Evolutionary conservation across 2,888 invertebrate genomes (phyloP), one percentile per base, ranked within the genome.

Genomic region (Beris chalybata): DNA sequence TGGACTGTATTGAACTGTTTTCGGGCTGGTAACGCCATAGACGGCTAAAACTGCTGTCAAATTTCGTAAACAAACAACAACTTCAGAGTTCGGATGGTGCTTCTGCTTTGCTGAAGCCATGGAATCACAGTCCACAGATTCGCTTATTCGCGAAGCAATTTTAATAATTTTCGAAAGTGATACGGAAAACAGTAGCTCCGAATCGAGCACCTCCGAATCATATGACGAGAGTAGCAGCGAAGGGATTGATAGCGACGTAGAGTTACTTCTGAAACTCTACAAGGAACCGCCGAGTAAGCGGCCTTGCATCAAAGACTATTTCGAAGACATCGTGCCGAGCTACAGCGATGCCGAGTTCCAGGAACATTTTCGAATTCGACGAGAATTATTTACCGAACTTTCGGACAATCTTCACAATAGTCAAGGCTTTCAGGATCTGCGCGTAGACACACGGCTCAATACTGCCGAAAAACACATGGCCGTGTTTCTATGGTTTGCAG

Each of bases 401-500:
- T 11, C 31, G 9, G 29, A 54, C 5, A 30, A 31, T 29, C n/a
- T 54, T n/a, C n/a, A 30, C 5, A n/a, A n/a, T 7, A 54, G 54
- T 31, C 6, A 9, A 9, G 30, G n/a, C 9, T 54, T 54, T 32
- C 6, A n/a, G 7, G 1, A 12, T 7, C n/a, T 31, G n/a, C 30
- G 54, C 4, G 4, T 31, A 12, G 31, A 31, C 5, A 31, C n/a
- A 7, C 31, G 31, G 5, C 31, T 31, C 4, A 54, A 31, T 54
- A n/a, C 54, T 5, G 31, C 9, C 15, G 38, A 38, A 9, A 54
- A 54, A 31, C 54, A 54, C 31, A 12, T 54, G n/a, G 54, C 54
- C 11, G 31, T 54, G 12, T 54, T 54, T 32, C 31, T 54, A 11
- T 54, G 54, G 54, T 54, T 31, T 13, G 30, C 31, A n/a, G n/a